A percentile compares a stretch with the other conserved stretches of the same genome.
These are phyloP conservation scores for Ectemnius lituratus DNA, from an alignment of 2,888 invertebrate species.

Conservation along the genomic window DNA sequence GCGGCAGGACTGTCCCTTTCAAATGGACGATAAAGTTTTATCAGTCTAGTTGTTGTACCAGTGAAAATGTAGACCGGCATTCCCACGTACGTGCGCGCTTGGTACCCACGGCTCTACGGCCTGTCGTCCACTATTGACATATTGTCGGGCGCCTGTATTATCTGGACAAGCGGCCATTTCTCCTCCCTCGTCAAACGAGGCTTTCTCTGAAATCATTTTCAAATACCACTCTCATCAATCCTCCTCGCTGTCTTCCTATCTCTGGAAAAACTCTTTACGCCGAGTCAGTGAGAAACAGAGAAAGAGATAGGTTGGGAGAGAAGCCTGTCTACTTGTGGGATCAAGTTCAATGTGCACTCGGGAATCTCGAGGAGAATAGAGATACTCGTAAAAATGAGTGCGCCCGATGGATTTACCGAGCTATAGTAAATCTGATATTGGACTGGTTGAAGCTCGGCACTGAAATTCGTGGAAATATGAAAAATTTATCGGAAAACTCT, in stretches of 20 bases:
- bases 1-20: constrained; percentile 45
- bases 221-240: too few species aligned
- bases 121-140: constrained; percentile 63
- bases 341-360: too few species aligned
- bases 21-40: constrained; percentile 65
- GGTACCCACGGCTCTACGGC: constrained; percentile 30
- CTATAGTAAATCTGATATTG: too few species aligned
- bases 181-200: constrained; percentile 18
- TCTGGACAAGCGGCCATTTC: constrained; percentile 47
- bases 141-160: constrained; percentile 60
- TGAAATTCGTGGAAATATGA: too few species aligned
- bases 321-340: too few species aligned
- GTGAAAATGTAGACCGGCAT: constrained; percentile 45
- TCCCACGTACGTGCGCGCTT: constrained; percentile 30
- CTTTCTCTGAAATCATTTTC: not conserved
- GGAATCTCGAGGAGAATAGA: too few species aligned
- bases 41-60: constrained; percentile 58
- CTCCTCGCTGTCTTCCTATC: not conserved
- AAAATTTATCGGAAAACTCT: too few species aligned
- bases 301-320: too few species aligned
- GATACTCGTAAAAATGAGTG: too few species aligned
- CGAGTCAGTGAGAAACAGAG: too few species aligned
- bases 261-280: not conserved
- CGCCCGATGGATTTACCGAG: too few species aligned
- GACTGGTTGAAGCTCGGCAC: too few species aligned